Evolutionary conservation across 2,888 invertebrate genomes (phyloP), one percentile per base, ranked within the genome.

Genomic region (Dusona sp.): DNA sequence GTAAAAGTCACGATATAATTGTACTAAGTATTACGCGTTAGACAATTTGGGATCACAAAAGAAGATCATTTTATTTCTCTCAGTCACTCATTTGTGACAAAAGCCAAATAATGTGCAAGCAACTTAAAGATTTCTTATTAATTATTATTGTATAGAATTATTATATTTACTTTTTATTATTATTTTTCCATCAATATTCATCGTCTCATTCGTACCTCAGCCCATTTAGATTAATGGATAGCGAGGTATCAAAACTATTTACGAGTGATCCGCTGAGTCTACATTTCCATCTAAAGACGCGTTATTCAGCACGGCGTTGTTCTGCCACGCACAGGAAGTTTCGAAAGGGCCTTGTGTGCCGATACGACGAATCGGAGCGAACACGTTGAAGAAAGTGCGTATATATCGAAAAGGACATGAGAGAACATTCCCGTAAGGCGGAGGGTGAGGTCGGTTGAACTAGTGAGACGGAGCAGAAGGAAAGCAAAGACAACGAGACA

Each of bases 231-330:
- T 29, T 25, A 6, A 6, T 29, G 57, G 92, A 92, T 92, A 93
- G 92, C 92, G 57, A 33, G 91, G 93, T 93, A 92, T 92, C 92
- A 91, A 91, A 92, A 92, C 91, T 92, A 93, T 92, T 92, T 92
- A 93, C 92, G 91, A 92, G 92, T 93, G 93, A 94, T 94, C 93
- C 93, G 92, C 92, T 92, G 93, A 94, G 94, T 94, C 94, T 94
- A 94, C 94, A 94, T 93, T 94, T 94, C 91, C 93, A 94, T 94
- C 93, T 92, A 92, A 93, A 93, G 92, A 92, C 93, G 91, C 90
- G 90, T 91, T 91, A 92, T 79, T 61, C 51, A 57, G 70, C 48
- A 36, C 36, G 38, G n/a, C 22, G 79, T 64, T 79, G 72, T 64
- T 67, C 54, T 67, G 92, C 90, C 90, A 91, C 91, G 90, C 90